These are phyloP conservation scores for Pentalonia nigronervosa DNA, from an alignment of 1,140 invertebrate genomes.

Conservation along the genomic window DNA sequence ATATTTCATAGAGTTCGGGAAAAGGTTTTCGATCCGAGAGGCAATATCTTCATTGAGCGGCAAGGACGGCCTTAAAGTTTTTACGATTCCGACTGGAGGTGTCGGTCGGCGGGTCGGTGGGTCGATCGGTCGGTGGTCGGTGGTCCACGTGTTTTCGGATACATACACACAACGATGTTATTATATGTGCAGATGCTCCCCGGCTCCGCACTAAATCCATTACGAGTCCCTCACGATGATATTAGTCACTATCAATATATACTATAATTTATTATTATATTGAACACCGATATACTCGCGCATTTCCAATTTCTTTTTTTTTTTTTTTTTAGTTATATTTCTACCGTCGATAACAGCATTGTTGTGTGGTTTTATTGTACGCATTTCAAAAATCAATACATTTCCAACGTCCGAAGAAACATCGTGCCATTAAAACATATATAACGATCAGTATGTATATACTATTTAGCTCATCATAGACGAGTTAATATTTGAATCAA, in stretches of 20 bases:
- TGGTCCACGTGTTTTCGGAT: not conserved
- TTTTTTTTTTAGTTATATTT: no score
- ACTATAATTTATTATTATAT: not conserved
- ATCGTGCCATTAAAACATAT: no score
- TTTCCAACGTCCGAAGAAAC: no score
- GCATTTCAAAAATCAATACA: no score
- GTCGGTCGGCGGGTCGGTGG: not conserved
- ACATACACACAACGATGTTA: not conserved
- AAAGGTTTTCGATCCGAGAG: constrained; percentile 8
- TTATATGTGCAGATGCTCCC: not conserved
- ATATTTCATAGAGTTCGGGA: constrained; percentile 20
- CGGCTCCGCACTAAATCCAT: not conserved
- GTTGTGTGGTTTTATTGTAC: no score
- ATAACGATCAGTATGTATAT: no score
- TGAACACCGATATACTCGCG: no score
- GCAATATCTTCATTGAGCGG: not conserved
- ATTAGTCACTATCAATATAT: not conserved
- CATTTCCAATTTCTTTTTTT: no score
- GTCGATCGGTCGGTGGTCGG: no score
- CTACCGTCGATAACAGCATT: no score
- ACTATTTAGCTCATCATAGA: no score
- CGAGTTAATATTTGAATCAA: no score
- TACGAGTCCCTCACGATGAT: not conserved
- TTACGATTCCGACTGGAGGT: constrained; percentile 21
- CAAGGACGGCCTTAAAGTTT: constrained; percentile 1